Conservation (phyloP, 2,888 invertebrate genomes). For the Agrilus biguttatus region DNA sequence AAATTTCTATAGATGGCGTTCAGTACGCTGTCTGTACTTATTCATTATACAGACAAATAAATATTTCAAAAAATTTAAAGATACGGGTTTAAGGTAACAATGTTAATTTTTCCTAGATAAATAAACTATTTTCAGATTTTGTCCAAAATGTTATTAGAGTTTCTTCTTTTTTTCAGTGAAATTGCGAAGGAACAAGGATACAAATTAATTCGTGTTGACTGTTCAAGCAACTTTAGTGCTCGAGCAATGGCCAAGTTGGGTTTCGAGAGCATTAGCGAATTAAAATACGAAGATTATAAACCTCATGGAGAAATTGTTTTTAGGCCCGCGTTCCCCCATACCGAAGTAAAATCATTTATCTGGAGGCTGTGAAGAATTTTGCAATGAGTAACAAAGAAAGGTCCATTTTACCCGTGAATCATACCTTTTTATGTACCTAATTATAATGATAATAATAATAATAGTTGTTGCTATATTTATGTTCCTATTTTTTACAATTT, state of each 20-base stretch:
- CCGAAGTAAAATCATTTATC: slow-evolving; percentile 20
- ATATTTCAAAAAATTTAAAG: no score
- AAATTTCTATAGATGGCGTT: no score
- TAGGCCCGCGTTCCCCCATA: slow-evolving; percentile 40
- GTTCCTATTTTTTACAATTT: no score
- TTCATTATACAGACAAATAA: no score
- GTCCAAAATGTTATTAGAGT: no score
- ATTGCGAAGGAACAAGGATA: slow-evolving; percentile 37
- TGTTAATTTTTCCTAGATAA: no score
- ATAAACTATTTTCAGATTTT: no score
- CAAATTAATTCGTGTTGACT: slow-evolving; percentile 52
- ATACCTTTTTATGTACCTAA: no score
- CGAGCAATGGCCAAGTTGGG: slow-evolving; percentile 55
- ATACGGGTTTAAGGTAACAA: no score
- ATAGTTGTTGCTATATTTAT: no score
- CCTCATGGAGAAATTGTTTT: slow-evolving; percentile 49
- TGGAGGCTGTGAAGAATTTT: slow-evolving; percentile 13
- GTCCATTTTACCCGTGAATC: not conserved
- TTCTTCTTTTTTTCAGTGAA: slow-evolving; percentile 36
- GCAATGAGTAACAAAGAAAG: not conserved
- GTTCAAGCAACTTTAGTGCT: slow-evolving; percentile 63
- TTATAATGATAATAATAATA: no score
- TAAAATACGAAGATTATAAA: slow-evolving; percentile 49
- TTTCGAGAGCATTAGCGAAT: slow-evolving; percentile 50
- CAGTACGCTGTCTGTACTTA: no score